These are phyloP conservation scores for Mus caroli DNA, from an alignment of 2,797 vertebrate species.

Conservation along the genomic window DNA sequence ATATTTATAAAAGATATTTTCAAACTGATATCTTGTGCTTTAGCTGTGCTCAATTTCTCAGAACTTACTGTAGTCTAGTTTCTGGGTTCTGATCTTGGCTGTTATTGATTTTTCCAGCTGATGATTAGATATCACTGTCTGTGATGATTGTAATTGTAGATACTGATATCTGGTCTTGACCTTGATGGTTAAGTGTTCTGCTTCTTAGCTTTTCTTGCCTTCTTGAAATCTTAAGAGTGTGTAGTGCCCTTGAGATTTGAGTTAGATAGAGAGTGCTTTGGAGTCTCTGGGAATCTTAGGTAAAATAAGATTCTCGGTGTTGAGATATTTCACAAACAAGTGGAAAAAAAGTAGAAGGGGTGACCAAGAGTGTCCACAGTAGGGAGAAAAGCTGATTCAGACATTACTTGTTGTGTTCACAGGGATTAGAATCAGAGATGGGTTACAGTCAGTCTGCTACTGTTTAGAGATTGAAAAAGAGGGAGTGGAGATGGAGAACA, in stretches of 20 bases:
- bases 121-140: neutral
- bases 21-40: neutral
- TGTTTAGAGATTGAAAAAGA: neutral
- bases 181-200: neutral
- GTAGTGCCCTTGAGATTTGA: neutral
- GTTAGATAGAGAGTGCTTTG: too few species aligned
- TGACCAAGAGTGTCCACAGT: neutral
- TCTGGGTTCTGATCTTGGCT: neutral
- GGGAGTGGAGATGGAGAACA: neutral
- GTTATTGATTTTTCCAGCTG: neutral
- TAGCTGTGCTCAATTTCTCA: neutral
- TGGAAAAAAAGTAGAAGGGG: neutral
- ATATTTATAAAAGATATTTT: neutral
- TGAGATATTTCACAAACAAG: neutral
- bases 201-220: neutral
- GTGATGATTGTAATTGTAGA: neutral
- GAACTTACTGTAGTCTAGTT: neutral
- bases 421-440: neutral
- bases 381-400: neutral
- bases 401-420: too few species aligned
- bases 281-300: neutral
- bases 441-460: rapidly evolving
- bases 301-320: neutral
- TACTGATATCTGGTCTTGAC: neutral
- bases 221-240: neutral